Conservation (phyloP, 2,888 invertebrate genomes). For the Liopterus haemorrhoidalis region DNA sequence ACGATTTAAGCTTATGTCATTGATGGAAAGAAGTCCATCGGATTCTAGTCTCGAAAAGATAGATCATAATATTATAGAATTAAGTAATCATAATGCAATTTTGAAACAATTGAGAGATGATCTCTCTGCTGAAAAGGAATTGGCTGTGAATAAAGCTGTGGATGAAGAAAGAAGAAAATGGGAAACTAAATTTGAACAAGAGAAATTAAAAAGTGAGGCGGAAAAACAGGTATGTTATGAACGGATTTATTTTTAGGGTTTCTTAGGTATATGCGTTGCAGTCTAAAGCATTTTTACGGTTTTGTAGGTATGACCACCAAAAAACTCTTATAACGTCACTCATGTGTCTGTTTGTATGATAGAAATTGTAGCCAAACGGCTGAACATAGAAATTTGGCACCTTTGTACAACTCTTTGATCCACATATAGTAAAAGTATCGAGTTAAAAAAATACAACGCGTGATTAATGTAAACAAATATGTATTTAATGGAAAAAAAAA, state of each 20-base stretch:
- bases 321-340: no score
- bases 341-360: no score
- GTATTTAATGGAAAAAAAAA: no score
- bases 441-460: no score
- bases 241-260: slow-evolving; percentile 60
- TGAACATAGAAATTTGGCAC: no score
- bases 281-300: no score
- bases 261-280: slow-evolving; percentile 48
- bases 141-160: slow-evolving; percentile 43
- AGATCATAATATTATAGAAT: slow-evolving; percentile 49
- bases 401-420: no score
- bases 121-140: slow-evolving; percentile 55
- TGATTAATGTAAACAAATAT: no score
- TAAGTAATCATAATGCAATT: slow-evolving; percentile 60
- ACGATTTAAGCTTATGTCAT: slow-evolving; percentile 67
- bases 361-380: no score
- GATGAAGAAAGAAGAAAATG: slow-evolving; percentile 48
- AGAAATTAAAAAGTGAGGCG: slow-evolving; percentile 47
- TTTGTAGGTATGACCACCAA: no score
- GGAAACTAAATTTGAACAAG: slow-evolving; percentile 45
- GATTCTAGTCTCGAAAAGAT: slow-evolving; percentile 73
- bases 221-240: slow-evolving; percentile 52
- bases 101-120: slow-evolving; percentile 64
- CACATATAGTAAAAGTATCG: no score
- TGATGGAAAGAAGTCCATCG: slow-evolving; percentile 70